Conservation (phyloP, 2,113 vertebrate species). For the Xenotilapia flavipinnis region DNA sequence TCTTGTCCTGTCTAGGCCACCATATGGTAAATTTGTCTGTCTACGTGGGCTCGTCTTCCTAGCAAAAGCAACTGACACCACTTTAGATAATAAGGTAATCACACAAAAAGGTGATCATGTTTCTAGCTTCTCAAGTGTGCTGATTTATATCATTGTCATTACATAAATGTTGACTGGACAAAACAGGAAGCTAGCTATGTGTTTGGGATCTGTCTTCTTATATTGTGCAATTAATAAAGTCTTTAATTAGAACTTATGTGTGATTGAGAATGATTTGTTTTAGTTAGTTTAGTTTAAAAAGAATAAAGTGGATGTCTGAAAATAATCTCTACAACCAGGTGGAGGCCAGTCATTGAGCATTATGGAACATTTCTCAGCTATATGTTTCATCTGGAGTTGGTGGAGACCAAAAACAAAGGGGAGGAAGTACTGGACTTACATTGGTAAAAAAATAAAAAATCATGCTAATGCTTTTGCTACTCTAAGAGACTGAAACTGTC, state of each 20-base stretch:
- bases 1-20: background rate
- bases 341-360: background rate
- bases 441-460: background rate
- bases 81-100: background rate
- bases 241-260: background rate
- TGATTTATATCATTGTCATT: background rate
- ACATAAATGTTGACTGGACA: background rate
- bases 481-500: background rate
- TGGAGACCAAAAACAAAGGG: background rate
- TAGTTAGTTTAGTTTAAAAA: background rate
- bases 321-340: background rate
- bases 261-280: background rate
- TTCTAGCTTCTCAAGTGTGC: background rate
- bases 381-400: background rate
- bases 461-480: background rate
- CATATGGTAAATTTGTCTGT: background rate
- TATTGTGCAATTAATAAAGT: accelerated
- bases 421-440: background rate
- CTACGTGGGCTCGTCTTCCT: background rate
- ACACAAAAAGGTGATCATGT: background rate
- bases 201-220: background rate
- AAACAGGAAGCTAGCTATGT: background rate
- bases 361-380: background rate
- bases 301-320: background rate
- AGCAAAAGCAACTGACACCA: background rate